phyloP scores from a whole-genome alignment of 1,140 invertebrate species.

The Sipha flava region DNA sequence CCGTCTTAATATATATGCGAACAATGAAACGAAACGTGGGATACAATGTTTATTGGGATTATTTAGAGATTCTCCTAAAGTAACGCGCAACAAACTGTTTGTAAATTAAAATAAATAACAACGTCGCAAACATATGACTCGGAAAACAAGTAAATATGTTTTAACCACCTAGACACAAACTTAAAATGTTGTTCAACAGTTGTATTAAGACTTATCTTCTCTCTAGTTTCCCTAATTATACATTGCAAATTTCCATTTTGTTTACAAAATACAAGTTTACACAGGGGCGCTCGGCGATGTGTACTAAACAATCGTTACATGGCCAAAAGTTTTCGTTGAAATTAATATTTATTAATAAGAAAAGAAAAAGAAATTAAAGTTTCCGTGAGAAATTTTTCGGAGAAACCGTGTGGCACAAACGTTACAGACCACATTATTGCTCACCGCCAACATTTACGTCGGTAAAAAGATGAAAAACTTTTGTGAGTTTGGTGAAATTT shows the following conservation, averaged over 20 bases:
- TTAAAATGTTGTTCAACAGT: background rate
- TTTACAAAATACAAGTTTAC: background rate
- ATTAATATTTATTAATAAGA: conserved; percentile 10
- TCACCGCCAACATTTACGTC: background rate
- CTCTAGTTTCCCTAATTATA: conserved; percentile 10
- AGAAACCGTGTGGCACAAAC: background rate
- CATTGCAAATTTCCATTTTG: background rate
- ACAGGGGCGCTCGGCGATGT: background rate
- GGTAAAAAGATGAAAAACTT: background rate
- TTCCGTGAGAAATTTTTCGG: background rate
- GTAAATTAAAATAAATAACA: background rate
- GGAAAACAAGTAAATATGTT: background rate
- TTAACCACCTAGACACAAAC: conserved; percentile 2
- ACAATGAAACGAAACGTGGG: background rate
- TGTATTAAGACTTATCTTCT: conserved; percentile 19
- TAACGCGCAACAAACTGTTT: background rate
- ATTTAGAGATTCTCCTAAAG: background rate
- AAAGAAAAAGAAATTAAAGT: background rate
- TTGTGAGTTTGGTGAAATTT: background rate
- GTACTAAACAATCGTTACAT: background rate
- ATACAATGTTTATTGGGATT: background rate
- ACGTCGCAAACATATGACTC: background rate
- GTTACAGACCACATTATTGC: background rate
- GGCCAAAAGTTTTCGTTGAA: conserved; percentile 1
- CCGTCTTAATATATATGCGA: background rate